These are phyloP conservation scores for Mareca strepera DNA, from an alignment of 2,797 vertebrate species.

Conservation along the genomic window DNA sequence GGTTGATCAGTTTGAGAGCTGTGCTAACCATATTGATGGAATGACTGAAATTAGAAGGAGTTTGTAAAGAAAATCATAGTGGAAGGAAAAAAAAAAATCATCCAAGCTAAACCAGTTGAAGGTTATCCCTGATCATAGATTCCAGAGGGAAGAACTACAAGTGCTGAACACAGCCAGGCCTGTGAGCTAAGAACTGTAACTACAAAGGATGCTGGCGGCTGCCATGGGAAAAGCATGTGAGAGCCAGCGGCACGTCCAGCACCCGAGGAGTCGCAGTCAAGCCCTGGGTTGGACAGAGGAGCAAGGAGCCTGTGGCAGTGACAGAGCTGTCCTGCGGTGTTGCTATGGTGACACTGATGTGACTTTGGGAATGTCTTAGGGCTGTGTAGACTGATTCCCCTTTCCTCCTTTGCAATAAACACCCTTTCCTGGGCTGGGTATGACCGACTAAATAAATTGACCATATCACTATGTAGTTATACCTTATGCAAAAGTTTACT, in stretches of 20 bases:
- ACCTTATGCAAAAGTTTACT: background rate
- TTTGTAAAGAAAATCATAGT: no score
- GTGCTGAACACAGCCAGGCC: background rate
- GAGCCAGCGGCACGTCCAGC: background rate
- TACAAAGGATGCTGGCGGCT: background rate
- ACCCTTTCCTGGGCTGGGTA: background rate
- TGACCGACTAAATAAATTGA: background rate
- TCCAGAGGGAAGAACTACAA: background rate
- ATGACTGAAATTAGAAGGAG: no score
- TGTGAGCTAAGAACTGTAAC: background rate
- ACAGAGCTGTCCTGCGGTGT: background rate
- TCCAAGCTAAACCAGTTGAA: background rate
- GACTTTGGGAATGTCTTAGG: background rate
- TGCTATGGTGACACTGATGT: background rate
- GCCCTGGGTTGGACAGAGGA: background rate
- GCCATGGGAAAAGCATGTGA: fast-evolving
- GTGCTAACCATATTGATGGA: background rate
- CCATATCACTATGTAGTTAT: background rate
- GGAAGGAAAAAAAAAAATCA: no score
- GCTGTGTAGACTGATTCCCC: background rate
- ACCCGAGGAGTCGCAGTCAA: background rate
- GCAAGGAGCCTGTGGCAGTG: background rate
- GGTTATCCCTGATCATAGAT: background rate
- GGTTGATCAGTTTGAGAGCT: background rate
- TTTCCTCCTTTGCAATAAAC: background rate